phyloP scores from a whole-genome alignment of 2,888 invertebrate species.

The Orthosia cruda region DNA sequence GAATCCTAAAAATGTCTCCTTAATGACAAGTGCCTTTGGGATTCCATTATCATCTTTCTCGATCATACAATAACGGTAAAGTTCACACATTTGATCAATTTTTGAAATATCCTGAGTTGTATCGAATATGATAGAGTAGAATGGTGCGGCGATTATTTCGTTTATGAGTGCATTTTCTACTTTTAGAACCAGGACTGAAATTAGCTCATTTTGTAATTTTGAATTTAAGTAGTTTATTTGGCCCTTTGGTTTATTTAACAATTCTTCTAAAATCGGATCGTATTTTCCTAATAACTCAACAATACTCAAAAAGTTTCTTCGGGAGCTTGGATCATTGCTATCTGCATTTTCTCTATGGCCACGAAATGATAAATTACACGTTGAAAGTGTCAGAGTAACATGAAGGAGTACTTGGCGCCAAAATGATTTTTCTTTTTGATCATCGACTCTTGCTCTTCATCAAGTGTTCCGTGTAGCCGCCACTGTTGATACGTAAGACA shows the following conservation, averaged over 20 bases:
- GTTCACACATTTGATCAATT: not conserved
- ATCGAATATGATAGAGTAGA: not conserved
- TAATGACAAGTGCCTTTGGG: too few relatives aligned
- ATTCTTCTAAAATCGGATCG: not conserved
- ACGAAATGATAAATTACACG: too few relatives aligned
- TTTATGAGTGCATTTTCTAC: not conserved
- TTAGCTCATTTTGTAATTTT: not conserved
- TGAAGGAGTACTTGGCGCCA: too few relatives aligned
- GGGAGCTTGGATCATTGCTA: too few relatives aligned
- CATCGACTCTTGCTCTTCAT: too few relatives aligned
- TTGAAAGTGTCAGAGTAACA: too few relatives aligned
- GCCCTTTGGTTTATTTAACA: slow-evolving; percentile 1
- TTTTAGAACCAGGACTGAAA: slow-evolving; percentile 1
- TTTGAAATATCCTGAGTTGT: not conserved
- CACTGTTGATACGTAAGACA: too few relatives aligned
- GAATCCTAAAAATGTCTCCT: too few relatives aligned
- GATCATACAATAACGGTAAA: not conserved
- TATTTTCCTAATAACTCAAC: not conserved
- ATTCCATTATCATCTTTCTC: not conserved
- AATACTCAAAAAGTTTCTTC: not conserved
- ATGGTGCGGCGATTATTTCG: not conserved
- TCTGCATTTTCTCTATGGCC: too few relatives aligned
- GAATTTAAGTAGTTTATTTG: not conserved
- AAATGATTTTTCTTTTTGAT: too few relatives aligned
- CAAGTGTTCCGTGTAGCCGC: too few relatives aligned